phyloP scores from a whole-genome alignment of 2,888 invertebrate genomes.

The Molorchus minor region DNA sequence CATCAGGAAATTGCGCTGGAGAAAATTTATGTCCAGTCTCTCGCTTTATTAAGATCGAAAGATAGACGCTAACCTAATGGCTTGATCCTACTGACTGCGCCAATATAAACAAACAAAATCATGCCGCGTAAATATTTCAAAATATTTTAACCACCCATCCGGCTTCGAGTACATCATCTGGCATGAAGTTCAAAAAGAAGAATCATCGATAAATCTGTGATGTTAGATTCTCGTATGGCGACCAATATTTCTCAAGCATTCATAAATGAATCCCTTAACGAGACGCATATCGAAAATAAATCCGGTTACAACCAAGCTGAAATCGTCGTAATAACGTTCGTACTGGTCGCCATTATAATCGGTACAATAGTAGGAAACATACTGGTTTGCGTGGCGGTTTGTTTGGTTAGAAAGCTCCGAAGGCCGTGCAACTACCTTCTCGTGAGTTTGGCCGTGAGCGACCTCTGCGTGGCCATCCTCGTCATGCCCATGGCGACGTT shows the following conservation, averaged over 20 bases:
- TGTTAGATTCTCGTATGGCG: slow-evolving; percentile 58
- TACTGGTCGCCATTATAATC: slow-evolving; percentile 79
- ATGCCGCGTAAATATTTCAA: slow-evolving; percentile 2
- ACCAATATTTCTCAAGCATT: slow-evolving; percentile 53
- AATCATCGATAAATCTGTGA: slow-evolving; percentile 8
- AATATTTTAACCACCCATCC: background rate
- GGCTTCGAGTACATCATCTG: background rate
- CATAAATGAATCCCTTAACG: slow-evolving; percentile 51
- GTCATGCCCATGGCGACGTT: slow-evolving; percentile 98
- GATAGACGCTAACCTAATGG: slow-evolving; percentile 2
- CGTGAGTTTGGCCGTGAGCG: slow-evolving; percentile 95
- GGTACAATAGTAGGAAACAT: slow-evolving; percentile 90
- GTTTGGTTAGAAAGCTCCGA: slow-evolving; percentile 89
- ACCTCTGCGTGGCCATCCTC: slow-evolving; percentile 92
- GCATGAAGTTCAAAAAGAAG: slow-evolving; percentile 20
- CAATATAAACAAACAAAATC: slow-evolving; percentile 1
- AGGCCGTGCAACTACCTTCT: slow-evolving; percentile 91
- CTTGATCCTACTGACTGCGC: background rate
- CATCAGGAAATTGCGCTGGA: background rate
- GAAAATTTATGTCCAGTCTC: background rate
- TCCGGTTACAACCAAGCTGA: slow-evolving; percentile 57
- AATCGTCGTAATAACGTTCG: slow-evolving; percentile 75
- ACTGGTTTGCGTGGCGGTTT: slow-evolving; percentile 90
- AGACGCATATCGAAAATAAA: slow-evolving; percentile 40
- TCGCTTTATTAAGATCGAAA: slow-evolving; percentile 1